Base-by-base conservation (phyloP, 1,140 invertebrate genomes). In the Micrasema longulum region DNA sequence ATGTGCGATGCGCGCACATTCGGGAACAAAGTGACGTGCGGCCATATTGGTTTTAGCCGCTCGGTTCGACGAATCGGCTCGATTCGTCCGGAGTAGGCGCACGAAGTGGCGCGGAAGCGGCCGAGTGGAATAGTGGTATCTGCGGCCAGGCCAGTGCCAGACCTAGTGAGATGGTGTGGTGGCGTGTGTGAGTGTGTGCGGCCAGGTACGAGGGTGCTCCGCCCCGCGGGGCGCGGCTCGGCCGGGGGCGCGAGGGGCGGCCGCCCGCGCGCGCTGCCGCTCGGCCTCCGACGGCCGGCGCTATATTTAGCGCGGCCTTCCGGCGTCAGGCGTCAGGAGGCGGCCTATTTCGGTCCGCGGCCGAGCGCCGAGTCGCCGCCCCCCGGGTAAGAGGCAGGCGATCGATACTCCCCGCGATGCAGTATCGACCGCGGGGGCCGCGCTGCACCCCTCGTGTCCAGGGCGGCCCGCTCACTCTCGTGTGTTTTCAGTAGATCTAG, bases 81-180 rank as follows among this genome's bases (percentile, higher is more conserved):
- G 35, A 36, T 38, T 35, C 52, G 50, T 26, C 18, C 31, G 53
- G 31, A 53, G 68, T 31, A 47, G 45, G 53, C 41, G 53, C 38
- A 43, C 35, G 68, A 43, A 31, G 2, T 41, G 57, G 23, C 4
- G 26, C 47, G 26, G 57, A 22, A 36, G 43, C 16, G 64, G 45
- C 43, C 45, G 43, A 36, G 31, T 7, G 26, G 26, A 31, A 31
- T 31, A 31, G 26, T 31, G 26, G 26, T 2, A 31, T 7, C 26
- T 31, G 26, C 26, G 26, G 26, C 26, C 26, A 31, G 26, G 63
- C 31, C 63, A 66, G 63, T 68, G 48, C 65, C 65, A 55, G 65
- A 38, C 48, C 64, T 38, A 68, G 65, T 68, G 65, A 22, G 65
- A 68, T 68, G 64, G 65, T 68, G 65, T 68, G 53, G 65, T 68